Base-by-base conservation (phyloP, 2,888 invertebrate species). In the Thera obeliscata region DNA sequence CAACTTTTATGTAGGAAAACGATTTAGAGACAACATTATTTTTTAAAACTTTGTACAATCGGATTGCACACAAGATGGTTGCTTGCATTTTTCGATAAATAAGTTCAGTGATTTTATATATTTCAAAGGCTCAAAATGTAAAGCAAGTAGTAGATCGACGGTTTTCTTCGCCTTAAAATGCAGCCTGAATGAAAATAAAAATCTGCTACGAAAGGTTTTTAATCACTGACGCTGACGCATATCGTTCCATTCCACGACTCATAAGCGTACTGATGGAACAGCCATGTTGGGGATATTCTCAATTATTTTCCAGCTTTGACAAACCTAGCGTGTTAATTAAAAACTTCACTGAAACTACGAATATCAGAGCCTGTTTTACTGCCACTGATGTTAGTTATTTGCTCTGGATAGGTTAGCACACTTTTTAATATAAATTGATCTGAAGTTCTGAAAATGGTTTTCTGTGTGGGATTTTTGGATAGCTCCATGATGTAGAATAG, bases 311-410 rank as follows among this genome's bases (percentile, higher is more conserved):
- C 74, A 73, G 81, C 87, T 88, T 88, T 88, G 86, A 87, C 86
- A 83, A 77, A 74, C 82, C 80, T 81, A 76, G 82, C 88, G 83
- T 86, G 79, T 75, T 84, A 84, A 86, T 87, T 84, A 81, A 84
- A 84, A 81, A 78, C 72, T 64, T 63, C 58, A 61, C 56, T 38
- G 59, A 61, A 60, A 64, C 60, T 61, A 48, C 56, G 33, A 61
- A 50, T 41, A 56, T 12, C 35, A 58, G 22, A 48, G 11, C 48
- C 52, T 55, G 43, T 52, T 60, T 56, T 63, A 46, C 46, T 61
- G 56, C n/a, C 35, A 49, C 36, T 35, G 22, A 6, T 38, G n/a
- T 52, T 9, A 8, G n/a, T 52, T 9, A 8, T 36, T 49, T 50
- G 12, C 49, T 36, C 50, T 2, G 7, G 49, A 2, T 36, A 33